Evolutionary conservation across 1,140 invertebrate genomes (phyloP), one percentile per base, ranked within the genome.

Genomic region (Mizuhopecten yessoensis): DNA sequence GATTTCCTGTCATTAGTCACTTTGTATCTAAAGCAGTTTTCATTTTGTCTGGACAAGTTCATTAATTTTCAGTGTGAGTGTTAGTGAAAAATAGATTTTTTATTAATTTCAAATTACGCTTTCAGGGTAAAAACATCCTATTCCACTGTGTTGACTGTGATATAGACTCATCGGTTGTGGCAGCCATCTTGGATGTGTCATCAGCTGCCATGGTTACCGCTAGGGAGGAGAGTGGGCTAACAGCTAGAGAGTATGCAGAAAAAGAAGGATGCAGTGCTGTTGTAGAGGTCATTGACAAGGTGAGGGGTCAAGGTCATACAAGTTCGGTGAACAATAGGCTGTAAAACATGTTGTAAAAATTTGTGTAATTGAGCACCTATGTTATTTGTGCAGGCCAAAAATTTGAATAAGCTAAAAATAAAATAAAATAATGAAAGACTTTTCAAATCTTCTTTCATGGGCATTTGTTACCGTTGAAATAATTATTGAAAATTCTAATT

Each of bases 111-210:
- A 75, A 75, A 5, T 29, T 75, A n/a, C n/a, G n/a, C 33, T 92
- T 93, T 33, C 92, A 94, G 94, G 94, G 94, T n/a, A 91, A 90
- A 86, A 94, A 94, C 90, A 88, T 94, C 10, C 86, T 95, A 29
- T 94, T 95, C 49, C 93, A 94, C 90, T 94, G 94, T 90, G 92
- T 95, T 23, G 93, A 95, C 87, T 89, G 93, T 86, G 86, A 93
- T 87, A 93, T 93, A 10, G 86, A 92, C 33, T 33, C 88, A 15
- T 90, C 94, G 42, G 86, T 94, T 23, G 88, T 95, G 10, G 92
- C 94, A 15, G 87, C 57, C 49, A 94, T 95, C 57, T 90, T 95
- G 15, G 86, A 88, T 20, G 92, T 93, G 87, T 93, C 93, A 33
- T 92, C 93, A n/a, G 92, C 94, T 33, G 89, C 93, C 75, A 91